Conservation (phyloP, 2,797 vertebrate species). For the Cuculus canorus region DNA sequence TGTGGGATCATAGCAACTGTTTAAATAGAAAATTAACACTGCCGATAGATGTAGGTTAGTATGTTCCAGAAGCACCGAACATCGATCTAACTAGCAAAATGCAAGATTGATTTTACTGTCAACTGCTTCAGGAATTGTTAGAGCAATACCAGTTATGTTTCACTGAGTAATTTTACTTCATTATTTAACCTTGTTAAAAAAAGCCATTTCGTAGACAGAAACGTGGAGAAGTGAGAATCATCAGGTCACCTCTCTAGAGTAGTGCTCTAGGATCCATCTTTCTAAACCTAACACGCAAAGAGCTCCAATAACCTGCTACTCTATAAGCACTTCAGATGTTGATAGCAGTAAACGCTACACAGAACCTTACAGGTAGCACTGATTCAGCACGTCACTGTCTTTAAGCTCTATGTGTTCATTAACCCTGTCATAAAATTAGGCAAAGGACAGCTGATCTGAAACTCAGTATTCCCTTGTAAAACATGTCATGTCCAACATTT, state of each 20-base stretch:
- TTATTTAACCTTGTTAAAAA: background rate
- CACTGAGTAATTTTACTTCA: background rate
- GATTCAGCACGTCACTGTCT: background rate
- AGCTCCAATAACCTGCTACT: background rate
- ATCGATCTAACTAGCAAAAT: background rate
- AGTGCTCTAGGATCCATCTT: background rate
- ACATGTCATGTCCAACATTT: background rate
- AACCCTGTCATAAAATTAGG: background rate
- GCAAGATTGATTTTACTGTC: background rate
- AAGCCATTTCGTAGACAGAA: background rate
- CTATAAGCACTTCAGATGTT: background rate
- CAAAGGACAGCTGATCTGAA: background rate
- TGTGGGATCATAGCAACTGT: background rate
- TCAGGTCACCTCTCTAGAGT: background rate
- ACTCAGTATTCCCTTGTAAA: background rate
- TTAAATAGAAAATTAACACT: slow-evolving; percentile 8
- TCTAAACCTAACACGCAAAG: background rate
- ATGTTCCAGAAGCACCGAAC: background rate
- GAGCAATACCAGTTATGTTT: background rate
- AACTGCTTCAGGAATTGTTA: background rate
- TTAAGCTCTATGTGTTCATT: background rate
- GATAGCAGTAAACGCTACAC: background rate
- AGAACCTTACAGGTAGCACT: background rate
- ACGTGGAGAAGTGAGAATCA: background rate
- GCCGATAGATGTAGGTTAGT: background rate